Evolutionary conservation across 2,888 invertebrate genomes (phyloP).

Genomic region (Prenolepis imparis): DNA sequence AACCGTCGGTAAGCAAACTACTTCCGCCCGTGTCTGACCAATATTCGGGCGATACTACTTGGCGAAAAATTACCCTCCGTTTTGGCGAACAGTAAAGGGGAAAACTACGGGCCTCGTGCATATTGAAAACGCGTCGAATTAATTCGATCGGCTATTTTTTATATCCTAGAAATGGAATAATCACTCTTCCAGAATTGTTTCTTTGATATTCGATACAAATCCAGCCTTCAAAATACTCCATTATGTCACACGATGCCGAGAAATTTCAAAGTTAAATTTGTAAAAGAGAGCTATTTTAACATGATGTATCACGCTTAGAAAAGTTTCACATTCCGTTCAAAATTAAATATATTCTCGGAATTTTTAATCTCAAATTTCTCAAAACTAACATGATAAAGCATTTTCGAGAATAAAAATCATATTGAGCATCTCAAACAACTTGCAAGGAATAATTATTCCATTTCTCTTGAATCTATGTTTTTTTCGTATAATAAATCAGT

Average conservation of each 20-base stretch:
- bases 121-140: background rate
- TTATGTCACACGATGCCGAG: background rate
- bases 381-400: background rate
- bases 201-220: background rate
- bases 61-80: background rate
- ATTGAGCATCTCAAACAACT: background rate
- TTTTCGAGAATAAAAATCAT: background rate
- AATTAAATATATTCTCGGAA: background rate
- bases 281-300: background rate
- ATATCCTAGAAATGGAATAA: background rate
- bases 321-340: background rate
- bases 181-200: background rate
- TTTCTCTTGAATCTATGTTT: background rate
- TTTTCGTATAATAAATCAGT: conserved; percentile 7
- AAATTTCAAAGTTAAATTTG: background rate
- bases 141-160: background rate
- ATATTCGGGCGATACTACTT: background rate
- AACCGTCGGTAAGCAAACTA: background rate
- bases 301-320: background rate
- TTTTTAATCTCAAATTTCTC: background rate
- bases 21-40: background rate
- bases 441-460: background rate
- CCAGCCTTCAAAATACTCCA: background rate
- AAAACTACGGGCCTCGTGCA: background rate
- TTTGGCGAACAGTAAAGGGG: background rate